Base-by-base conservation (phyloP, 1,140 invertebrate genomes). In the Procambarus clarkii region DNA sequence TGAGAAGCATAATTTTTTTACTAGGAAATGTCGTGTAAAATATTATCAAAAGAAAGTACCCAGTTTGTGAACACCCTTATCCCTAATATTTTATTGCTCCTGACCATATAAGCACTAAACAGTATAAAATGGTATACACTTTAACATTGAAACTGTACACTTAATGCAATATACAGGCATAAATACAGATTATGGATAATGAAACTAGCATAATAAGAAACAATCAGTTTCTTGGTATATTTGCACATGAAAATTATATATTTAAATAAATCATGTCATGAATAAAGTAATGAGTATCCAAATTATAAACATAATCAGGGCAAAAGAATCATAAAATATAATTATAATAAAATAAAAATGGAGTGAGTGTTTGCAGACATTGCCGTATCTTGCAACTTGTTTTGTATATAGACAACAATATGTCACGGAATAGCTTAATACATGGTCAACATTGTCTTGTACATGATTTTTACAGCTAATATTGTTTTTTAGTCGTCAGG, bases 251-350 rank as follows among this genome's bases (percentile, higher is more conserved):
- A 50, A 81, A 81, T 81, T 81, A 24, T 54, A 24, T 58, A 81
- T 58, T 81, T 81, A 81, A 81, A 81, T 81, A 81, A 81, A 81
- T 44, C 48, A 24, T 58, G 60, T 81, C 46, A 81, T 81, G 79
- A 81, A 81, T n/a, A 24, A 81, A 58, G 45, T 81, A 81, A 81
- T 81, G 79, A 81, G 79, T 81, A 81, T 81, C 77, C 50, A 81
- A 81, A 81, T 81, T 54, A 81, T 58, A 64, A 64, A 54, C 48
- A 81, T 54, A 81, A 81, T 54, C 79, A 81, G 18, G 79, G 69
- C 24, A 74, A 74, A 74, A 34, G 8, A 34, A 74, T 74, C n/a
- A 74, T 21, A 34, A 34, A 34, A 81, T 54, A 81, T 50, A 80
- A 54, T 4, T 18, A 64, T 13, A 64, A 64, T 2, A 21, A 21